Conservation (phyloP, 2,113 vertebrate genomes). For the Macquaria ambigua region DNA sequence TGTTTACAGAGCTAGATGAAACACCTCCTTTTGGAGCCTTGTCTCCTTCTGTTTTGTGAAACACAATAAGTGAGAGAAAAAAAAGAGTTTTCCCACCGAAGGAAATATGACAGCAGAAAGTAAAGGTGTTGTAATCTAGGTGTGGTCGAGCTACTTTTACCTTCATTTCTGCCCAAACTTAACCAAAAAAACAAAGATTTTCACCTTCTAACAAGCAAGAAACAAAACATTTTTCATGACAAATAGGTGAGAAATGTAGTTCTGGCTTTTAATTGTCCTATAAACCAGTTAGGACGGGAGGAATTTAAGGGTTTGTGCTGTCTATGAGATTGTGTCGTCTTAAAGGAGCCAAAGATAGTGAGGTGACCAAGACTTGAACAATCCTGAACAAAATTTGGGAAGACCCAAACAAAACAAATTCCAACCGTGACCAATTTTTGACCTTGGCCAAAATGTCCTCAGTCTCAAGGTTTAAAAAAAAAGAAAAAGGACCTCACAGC, state of each 20-base stretch:
- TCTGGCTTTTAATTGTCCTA: background rate
- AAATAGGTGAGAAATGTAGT: background rate
- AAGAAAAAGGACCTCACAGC: background rate
- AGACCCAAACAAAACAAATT: background rate
- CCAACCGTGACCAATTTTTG: background rate
- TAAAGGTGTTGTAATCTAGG: background rate
- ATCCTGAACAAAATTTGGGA: background rate
- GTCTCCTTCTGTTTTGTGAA: slow-evolving; percentile 21
- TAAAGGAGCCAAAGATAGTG: background rate
- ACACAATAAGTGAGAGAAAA: background rate
- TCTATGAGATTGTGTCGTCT: background rate
- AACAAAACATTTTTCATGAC: background rate
- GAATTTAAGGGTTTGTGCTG: background rate
- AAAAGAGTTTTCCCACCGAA: background rate
- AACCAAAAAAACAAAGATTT: background rate
- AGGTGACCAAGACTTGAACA: background rate
- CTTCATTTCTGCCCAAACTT: background rate
- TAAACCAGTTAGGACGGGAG: background rate
- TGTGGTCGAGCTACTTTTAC: background rate
- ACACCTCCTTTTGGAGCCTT: background rate
- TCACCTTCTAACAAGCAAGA: background rate
- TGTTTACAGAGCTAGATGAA: slow-evolving; percentile 31
- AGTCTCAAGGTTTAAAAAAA: background rate
- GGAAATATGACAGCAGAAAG: background rate
- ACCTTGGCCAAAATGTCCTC: background rate